Percentiles rank a stretch among this genome's conserved stretches.
phyloP scores from a whole-genome alignment of 2,888 invertebrate genomes.

The Gisinianus flammeolus region DNA sequence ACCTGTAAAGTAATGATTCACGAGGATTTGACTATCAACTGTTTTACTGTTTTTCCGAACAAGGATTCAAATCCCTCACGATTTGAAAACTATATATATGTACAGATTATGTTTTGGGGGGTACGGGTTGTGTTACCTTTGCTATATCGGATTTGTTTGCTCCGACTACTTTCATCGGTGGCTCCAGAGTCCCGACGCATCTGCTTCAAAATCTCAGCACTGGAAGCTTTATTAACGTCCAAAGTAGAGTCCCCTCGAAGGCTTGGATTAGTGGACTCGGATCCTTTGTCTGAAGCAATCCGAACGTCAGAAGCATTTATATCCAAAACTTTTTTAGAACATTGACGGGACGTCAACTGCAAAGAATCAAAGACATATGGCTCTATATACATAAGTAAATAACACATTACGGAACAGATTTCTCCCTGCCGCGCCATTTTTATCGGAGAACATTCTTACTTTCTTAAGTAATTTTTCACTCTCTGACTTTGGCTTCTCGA shows the following conservation, averaged over 20 bases:
- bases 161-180: neutral
- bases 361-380: neutral
- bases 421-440: neutral
- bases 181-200: slow-evolving; percentile 18
- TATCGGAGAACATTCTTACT: neutral
- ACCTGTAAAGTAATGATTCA: too few relatives aligned
- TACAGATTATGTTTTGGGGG: too few relatives aligned
- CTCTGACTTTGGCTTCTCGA: neutral
- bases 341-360: neutral
- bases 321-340: neutral
- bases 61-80: too few relatives aligned
- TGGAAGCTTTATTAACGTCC: neutral
- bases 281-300: neutral
- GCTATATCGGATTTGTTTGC: slow-evolving; percentile 13
- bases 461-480: neutral
- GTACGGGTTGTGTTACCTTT: too few relatives aligned
- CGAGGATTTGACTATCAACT: too few relatives aligned
- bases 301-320: neutral
- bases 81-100: too few relatives aligned
- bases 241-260: neutral
- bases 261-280: neutral
- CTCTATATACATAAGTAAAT: neutral
- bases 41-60: too few relatives aligned
- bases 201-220: slow-evolving; percentile 9
- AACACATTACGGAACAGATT: neutral